Percentiles rank a stretch among this genome's conserved stretches.
These are phyloP conservation scores for Mastigias papua DNA, from an alignment of 30 jellyfish, hydroid and myxozoan genomes.

Conservation along the genomic window DNA sequence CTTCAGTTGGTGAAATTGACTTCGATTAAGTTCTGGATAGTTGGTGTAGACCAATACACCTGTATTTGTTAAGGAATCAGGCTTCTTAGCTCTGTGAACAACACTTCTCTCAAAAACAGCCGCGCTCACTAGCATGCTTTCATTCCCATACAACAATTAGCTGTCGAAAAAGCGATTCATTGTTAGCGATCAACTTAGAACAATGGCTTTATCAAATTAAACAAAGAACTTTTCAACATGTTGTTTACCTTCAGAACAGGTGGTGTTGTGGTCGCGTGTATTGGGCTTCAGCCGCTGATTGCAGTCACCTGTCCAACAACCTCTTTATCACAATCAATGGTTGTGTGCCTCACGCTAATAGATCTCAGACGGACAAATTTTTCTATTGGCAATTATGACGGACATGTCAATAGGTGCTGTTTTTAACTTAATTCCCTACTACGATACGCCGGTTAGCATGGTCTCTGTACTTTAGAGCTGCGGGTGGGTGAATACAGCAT, in stretches of 20 bases:
- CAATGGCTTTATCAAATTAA: slow-evolving; percentile 70
- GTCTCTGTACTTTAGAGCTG: too few relatives aligned
- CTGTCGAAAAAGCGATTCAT: slow-evolving; percentile 64
- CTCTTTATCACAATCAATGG: not conserved
- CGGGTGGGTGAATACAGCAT: too few relatives aligned
- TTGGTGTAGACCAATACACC: slow-evolving; percentile 42
- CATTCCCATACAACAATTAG: slow-evolving; percentile 63
- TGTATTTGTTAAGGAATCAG: slow-evolving; percentile 68
- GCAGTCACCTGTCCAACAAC: slow-evolving; percentile 21
- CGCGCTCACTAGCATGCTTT: slow-evolving; percentile 77
- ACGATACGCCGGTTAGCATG: too few relatives aligned
- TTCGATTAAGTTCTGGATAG: slow-evolving; percentile 24
- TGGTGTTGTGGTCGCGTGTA: slow-evolving; percentile 62
- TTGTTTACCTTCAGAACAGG: slow-evolving; percentile 73
- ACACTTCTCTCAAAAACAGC: slow-evolving; percentile 29
- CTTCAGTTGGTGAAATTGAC: not conserved
- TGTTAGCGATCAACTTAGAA: slow-evolving; percentile 71
- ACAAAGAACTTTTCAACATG: slow-evolving; percentile 68
- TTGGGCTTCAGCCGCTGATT: slow-evolving; percentile 8
- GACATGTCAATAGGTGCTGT: too few relatives aligned
- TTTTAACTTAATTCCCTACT: too few relatives aligned
- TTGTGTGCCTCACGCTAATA: not conserved
- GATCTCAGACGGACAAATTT: not conserved
- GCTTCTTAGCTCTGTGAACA: slow-evolving; percentile 10
- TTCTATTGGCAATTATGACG: too few relatives aligned